Percentiles rank a stretch among this genome's conserved stretches.
phyloP scores from a whole-genome alignment of 2,888 invertebrate species.

The Archips xylosteana region DNA sequence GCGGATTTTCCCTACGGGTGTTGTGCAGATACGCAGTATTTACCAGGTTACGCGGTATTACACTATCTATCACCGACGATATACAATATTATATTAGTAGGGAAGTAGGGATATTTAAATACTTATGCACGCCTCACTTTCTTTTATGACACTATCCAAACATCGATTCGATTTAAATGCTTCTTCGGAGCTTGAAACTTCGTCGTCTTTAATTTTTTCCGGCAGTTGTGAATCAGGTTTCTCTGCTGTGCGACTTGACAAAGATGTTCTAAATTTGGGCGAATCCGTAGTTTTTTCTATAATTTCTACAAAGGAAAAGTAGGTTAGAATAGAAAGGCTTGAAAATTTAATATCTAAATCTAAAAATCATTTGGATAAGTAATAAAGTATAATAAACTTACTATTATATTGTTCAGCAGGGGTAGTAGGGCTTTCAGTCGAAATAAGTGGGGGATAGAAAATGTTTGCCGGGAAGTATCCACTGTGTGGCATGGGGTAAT shows the following conservation, averaged over 20 bases:
- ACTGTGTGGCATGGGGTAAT: slow-evolving; percentile 70
- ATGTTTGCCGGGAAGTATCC: slow-evolving; percentile 77
- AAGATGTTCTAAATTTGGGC: slow-evolving; percentile 45
- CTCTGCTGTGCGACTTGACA: slow-evolving; percentile 59
- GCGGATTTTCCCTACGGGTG: too few species aligned
- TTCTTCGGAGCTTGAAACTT: slow-evolving; percentile 91
- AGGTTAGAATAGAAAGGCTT: not conserved
- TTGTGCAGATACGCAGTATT: too few species aligned
- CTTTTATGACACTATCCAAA: slow-evolving; percentile 46
- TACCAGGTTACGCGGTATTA: too few species aligned
- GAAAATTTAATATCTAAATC: not conserved
- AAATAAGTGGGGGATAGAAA: slow-evolving; percentile 72
- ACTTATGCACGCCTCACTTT: slow-evolving; percentile 28
- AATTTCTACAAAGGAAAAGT: slow-evolving; percentile 45
- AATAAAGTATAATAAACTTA: slow-evolving; percentile 49
- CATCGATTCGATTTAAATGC: slow-evolving; percentile 66
- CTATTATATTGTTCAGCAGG: slow-evolving; percentile 52
- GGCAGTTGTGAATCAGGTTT: slow-evolving; percentile 70
- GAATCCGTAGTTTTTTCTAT: slow-evolving; percentile 42
- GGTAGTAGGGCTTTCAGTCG: slow-evolving; percentile 62
- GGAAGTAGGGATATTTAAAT: not conserved
- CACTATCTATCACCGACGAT: too few species aligned
- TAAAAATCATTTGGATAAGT: not conserved
- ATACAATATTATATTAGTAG: too few species aligned
- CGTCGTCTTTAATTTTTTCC: slow-evolving; percentile 87